Conservation (phyloP, 2,888 invertebrate genomes). For the Tenthredo mesomela region DNA sequence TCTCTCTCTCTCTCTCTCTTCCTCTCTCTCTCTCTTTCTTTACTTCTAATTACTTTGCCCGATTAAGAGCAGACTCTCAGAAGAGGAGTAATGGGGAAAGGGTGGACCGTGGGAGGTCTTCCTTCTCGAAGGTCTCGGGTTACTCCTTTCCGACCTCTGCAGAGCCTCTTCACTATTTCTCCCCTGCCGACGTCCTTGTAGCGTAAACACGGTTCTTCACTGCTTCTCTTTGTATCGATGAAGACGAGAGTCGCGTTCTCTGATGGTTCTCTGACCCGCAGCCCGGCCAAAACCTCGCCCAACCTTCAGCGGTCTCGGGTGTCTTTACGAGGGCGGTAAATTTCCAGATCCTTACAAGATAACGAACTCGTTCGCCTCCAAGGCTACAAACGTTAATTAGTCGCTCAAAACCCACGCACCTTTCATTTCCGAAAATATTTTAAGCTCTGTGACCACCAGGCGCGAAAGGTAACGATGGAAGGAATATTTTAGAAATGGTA, state of each 20-base stretch:
- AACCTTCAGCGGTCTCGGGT: slow-evolving; percentile 32
- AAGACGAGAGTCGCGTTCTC: slow-evolving; percentile 32
- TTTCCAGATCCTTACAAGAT: slow-evolving; percentile 37
- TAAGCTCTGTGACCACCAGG: neutral
- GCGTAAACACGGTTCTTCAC: slow-evolving; percentile 20
- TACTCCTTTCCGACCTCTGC: slow-evolving; percentile 24
- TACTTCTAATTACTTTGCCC: slow-evolving; percentile 24
- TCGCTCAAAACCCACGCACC: slow-evolving; percentile 38
- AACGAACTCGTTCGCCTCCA: slow-evolving; percentile 33
- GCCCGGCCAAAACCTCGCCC: neutral
- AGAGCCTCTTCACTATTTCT: neutral
- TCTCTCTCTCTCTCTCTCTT: neutral
- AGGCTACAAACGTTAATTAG: slow-evolving; percentile 36
- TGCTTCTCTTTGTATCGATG: slow-evolving; percentile 44
- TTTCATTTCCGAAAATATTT: neutral
- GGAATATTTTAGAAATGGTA: neutral
- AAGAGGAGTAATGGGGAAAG: neutral
- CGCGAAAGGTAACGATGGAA: neutral
- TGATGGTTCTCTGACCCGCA: slow-evolving; percentile 18
- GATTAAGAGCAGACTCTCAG: slow-evolving; percentile 20
- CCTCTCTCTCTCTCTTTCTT: neutral
- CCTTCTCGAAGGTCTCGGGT: slow-evolving; percentile 32
- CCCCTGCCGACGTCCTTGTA: neutral
- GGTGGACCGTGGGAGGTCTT: slow-evolving; percentile 34
- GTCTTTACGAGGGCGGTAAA: slow-evolving; percentile 41